Conservation (phyloP, 2,888 invertebrate genomes). For the Xanthia icteritia region DNA sequence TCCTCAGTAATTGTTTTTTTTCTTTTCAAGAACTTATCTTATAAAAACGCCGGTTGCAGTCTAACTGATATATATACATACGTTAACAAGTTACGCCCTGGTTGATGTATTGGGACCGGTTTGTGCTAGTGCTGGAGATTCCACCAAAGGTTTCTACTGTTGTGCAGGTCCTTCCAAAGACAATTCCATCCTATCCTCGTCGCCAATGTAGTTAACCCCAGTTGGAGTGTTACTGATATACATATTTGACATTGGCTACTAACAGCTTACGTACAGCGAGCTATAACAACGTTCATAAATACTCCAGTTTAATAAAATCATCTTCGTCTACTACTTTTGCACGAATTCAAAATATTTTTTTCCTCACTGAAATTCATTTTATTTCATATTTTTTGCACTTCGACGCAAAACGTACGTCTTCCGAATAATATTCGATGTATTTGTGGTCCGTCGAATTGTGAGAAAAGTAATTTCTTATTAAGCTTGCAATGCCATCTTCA, state of each 20-base stretch:
- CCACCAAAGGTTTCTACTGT: background rate
- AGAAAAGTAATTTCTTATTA: too few relatives aligned
- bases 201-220: background rate
- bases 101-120: too few relatives aligned
- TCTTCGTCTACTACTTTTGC: too few relatives aligned
- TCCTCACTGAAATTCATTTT: too few relatives aligned
- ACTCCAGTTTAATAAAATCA: background rate
- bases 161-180: background rate
- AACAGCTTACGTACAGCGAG: background rate
- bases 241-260: background rate
- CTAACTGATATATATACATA: background rate
- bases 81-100: background rate
- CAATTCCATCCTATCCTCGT: background rate
- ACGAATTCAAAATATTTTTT: too few relatives aligned
- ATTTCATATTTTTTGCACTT: too few relatives aligned
- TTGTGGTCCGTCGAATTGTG: background rate
- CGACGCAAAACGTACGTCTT: too few relatives aligned
- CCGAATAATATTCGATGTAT: background rate
- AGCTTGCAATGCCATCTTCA: background rate
- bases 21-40: background rate
- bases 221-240: background rate
- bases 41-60: background rate
- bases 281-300: too few relatives aligned
- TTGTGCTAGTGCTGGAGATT: background rate
- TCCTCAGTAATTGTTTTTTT: background rate